phyloP scores from a whole-genome alignment of 2,797 vertebrate genomes.

The Leucoraja ocellata region DNA sequence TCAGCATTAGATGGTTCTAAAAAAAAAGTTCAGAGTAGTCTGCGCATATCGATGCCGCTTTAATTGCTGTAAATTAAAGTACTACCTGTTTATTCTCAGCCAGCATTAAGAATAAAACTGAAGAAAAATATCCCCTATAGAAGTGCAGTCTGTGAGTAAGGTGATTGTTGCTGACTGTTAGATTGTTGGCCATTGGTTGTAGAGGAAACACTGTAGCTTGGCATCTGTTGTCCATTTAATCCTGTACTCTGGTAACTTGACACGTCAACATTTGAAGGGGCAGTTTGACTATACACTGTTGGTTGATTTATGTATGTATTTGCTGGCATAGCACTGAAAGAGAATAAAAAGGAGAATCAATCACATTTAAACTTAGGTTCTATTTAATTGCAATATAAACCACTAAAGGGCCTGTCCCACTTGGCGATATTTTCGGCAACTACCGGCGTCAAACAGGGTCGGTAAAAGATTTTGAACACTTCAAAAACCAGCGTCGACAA shows the following conservation, averaged over 20 bases:
- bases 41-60: neutral
- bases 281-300: conserved; percentile 71
- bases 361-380: neutral
- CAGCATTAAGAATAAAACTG: conserved; percentile 45
- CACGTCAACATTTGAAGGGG: conserved; percentile 61
- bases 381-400: conserved; percentile 3
- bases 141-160: conserved; percentile 87
- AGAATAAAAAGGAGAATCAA: neutral
- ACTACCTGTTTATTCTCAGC: conserved; percentile 42
- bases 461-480: too few species aligned
- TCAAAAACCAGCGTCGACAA: too few species aligned
- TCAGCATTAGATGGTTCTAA: neutral
- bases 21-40: conserved; percentile 16
- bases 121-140: conserved; percentile 73
- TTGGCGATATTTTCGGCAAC: too few species aligned
- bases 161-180: conserved; percentile 67
- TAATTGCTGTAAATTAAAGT: conserved; percentile 26
- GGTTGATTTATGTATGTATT: conserved; percentile 73
- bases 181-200: conserved; percentile 65
- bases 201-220: conserved; percentile 69
- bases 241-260: conserved; percentile 70
- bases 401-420: too few species aligned
- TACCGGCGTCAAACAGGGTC: too few species aligned
- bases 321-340: conserved; percentile 50
- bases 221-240: conserved; percentile 66